phyloP scores from a whole-genome alignment of 2,888 invertebrate species.

The Strigamia transsilvanica region DNA sequence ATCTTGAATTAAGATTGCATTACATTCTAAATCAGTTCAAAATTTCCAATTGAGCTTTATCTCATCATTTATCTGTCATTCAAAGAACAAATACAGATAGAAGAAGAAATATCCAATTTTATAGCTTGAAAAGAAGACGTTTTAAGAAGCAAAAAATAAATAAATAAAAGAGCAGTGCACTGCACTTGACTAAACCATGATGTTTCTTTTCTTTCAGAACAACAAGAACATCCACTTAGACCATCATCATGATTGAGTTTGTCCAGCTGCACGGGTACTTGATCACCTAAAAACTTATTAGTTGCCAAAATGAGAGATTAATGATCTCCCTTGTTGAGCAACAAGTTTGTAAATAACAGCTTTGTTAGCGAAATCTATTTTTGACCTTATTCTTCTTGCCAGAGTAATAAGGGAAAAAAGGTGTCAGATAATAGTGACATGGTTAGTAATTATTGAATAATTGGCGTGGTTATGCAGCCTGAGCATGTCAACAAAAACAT shows the following conservation, averaged over 20 bases:
- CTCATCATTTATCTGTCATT: not conserved
- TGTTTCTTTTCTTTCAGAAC: not conserved
- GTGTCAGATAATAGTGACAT: no score
- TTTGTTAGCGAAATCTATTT: not conserved
- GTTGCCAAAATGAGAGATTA: not conserved
- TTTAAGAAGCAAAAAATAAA: not conserved
- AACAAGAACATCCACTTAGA: not conserved
- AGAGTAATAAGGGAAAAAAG: not conserved
- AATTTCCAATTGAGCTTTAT: not conserved
- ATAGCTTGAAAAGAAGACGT: not conserved
- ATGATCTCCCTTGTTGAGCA: not conserved
- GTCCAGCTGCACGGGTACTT: not conserved
- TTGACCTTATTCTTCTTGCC: not conserved
- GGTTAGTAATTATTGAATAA: not conserved
- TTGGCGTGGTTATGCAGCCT: not conserved
- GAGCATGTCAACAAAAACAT: not conserved
- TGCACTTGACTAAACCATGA: not conserved
- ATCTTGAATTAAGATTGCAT: not conserved
- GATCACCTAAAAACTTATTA: conserved; percentile 8
- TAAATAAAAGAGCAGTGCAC: not conserved
- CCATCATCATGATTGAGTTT: conserved; percentile 8
- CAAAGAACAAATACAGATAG: not conserved
- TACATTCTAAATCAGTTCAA: not conserved
- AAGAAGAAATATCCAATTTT: not conserved
- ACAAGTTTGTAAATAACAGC: not conserved